phyloP scores from a whole-genome alignment of 1,140 invertebrate genomes.

The Gonatopus flavifemur region DNA sequence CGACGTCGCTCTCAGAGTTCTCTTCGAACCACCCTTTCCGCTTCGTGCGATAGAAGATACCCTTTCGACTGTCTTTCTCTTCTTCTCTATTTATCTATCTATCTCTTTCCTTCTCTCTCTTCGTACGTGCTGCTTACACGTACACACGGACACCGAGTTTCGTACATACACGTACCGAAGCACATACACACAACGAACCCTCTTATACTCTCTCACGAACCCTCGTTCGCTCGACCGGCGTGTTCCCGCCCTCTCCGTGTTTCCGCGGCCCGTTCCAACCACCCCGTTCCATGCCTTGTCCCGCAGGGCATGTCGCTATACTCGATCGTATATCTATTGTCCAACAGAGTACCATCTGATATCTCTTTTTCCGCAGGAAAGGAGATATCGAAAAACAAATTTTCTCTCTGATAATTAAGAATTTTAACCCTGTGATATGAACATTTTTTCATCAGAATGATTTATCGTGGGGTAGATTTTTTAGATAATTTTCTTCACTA shows the following conservation, averaged over 20 bases:
- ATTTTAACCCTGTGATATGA: too few relatives aligned
- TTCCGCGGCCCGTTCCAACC: constrained; percentile 58
- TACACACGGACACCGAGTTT: constrained; percentile 13
- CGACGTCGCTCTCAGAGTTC: constrained; percentile 15
- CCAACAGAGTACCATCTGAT: constrained; percentile 21
- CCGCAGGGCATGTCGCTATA: constrained; percentile 58
- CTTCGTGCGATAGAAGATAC: constrained; percentile 49
- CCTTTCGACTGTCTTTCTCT: constrained; percentile 43
- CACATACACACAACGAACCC: constrained; percentile 22
- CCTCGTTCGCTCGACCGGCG: constrained; percentile 36
- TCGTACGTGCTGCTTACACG: constrained; percentile 11
- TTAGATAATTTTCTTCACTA: constrained; percentile 24
- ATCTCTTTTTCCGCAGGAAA: neutral
- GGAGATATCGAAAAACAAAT: constrained; percentile 27
- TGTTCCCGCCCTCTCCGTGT: constrained; percentile 55
- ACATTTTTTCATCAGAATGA: too few relatives aligned
- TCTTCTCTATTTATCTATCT: constrained; percentile 26
- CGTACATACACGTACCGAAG: constrained; percentile 16
- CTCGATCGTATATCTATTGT: constrained; percentile 38
- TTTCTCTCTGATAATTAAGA: constrained; percentile 41
- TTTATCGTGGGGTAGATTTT: neutral
- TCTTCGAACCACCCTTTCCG: constrained; percentile 19
- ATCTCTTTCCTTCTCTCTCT: neutral
- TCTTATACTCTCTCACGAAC: constrained; percentile 26
- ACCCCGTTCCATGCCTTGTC: constrained; percentile 55